A percentile compares a stretch with the other conserved stretches of the same genome.
Conservation (phyloP, 1,140 invertebrate genomes). For the Eriosoma lanigerum region DNA sequence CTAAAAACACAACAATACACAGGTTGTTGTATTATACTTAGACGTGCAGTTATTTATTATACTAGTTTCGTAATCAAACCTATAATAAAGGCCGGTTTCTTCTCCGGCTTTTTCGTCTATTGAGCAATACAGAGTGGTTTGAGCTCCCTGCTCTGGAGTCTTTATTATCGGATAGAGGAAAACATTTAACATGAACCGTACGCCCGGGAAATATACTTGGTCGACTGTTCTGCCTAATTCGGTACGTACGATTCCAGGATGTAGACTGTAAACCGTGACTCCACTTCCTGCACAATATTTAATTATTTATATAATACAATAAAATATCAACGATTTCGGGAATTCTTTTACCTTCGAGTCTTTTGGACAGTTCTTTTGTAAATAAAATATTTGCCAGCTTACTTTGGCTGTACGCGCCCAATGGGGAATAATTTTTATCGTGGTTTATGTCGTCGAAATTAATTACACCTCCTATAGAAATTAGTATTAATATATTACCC, state of each 20-base stretch:
- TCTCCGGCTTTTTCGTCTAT: conserved; percentile 68
- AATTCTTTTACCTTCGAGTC: conserved; percentile 62
- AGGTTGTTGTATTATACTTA: no score
- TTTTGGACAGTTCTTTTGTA: conserved; percentile 64
- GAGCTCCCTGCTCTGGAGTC: conserved; percentile 70
- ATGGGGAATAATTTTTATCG: conserved; percentile 65
- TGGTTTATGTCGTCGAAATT: conserved; percentile 72
- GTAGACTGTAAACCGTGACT: conserved; percentile 69
- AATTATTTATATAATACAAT: no score
- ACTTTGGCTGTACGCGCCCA: conserved; percentile 68
- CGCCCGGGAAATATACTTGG: conserved; percentile 60
- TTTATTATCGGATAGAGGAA: conserved; percentile 62
- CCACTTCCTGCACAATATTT: conserved; percentile 56
- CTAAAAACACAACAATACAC: conserved; percentile 57
- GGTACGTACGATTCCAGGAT: conserved; percentile 74
- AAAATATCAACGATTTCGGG: background rate
- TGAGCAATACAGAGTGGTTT: conserved; percentile 78
- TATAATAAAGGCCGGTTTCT: conserved; percentile 68
- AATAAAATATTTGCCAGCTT: conserved; percentile 79
- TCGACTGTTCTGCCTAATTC: conserved; percentile 72
- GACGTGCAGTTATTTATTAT: no score
- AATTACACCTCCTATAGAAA: conserved; percentile 63
- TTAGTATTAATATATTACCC: no score
- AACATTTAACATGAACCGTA: conserved; percentile 55
- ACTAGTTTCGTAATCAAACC: conserved; percentile 57